Conservation (phyloP, 92 coral and sea anemone genomes). For the Pocillopora meandrina region DNA sequence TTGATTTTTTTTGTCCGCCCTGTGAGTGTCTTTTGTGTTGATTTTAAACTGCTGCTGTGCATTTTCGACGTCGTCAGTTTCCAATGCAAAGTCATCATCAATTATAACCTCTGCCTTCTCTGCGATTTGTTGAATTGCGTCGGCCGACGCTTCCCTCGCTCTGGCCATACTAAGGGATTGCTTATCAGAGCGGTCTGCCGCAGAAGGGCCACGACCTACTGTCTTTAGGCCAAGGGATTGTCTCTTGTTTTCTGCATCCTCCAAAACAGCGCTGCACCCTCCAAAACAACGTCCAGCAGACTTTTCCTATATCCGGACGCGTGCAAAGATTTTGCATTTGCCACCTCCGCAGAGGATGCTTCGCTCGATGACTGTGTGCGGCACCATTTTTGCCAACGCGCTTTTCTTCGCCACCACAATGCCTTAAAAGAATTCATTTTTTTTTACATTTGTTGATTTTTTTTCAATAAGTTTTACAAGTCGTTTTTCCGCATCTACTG, state of each 20-base stretch:
- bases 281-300: constrained; percentile 41
- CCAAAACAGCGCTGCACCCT: constrained; percentile 37
- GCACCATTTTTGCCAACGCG: constrained; percentile 66
- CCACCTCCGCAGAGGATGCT: constrained; percentile 56
- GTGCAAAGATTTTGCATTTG: constrained; percentile 50
- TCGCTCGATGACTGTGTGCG: constrained; percentile 22
- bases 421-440: constrained; percentile 52
- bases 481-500: constrained; percentile 44
- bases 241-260: constrained; percentile 31
- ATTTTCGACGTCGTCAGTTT: too few relatives aligned
- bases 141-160: too few relatives aligned
- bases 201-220: constrained; percentile 46
- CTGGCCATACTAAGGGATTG: too few relatives aligned
- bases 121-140: too few relatives aligned
- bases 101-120: too few relatives aligned
- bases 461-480: constrained; percentile 27
- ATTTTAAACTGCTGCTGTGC: too few relatives aligned
- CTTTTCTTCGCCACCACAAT: constrained; percentile 70
- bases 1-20: too few relatives aligned
- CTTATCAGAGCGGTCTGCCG: too few relatives aligned
- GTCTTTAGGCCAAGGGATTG: constrained; percentile 34
- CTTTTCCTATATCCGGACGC: constrained; percentile 41
- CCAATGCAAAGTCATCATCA: too few relatives aligned
- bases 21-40: too few relatives aligned
- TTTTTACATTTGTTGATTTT: constrained; percentile 30